Conservation (phyloP, 2,888 invertebrate species). For the Hemicrepidius hirtus region DNA sequence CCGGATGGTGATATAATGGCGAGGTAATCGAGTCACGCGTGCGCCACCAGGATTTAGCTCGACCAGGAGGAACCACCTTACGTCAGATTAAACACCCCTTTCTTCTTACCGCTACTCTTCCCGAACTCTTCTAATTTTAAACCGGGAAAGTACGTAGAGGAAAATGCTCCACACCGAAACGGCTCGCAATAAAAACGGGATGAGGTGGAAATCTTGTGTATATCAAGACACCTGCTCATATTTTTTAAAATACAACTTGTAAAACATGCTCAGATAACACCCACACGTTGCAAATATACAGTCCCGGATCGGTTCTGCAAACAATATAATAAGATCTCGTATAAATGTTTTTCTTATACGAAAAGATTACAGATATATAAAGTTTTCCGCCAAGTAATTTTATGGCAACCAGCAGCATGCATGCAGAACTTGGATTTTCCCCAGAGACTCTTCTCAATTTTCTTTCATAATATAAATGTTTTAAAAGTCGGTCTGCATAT, state of each 20-base stretch:
- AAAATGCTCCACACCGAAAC: conserved; percentile 23
- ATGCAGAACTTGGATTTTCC: conserved; percentile 37
- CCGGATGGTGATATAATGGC: conserved; percentile 70
- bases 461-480: conserved; percentile 43
- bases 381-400: conserved; percentile 43
- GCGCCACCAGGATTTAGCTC: conserved; percentile 52
- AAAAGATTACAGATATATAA: conserved; percentile 35
- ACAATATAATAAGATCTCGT: conserved; percentile 30
- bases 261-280: conserved; percentile 23
- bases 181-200: conserved; percentile 37
- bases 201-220: conserved; percentile 25
- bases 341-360: conserved; percentile 35
- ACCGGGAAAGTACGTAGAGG: conserved; percentile 31
- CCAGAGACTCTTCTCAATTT: conserved; percentile 38
- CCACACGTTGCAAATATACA: neutral
- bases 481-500: conserved; percentile 34
- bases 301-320: conserved; percentile 12
- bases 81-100: conserved; percentile 47
- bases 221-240: conserved; percentile 42
- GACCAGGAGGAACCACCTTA: conserved; percentile 44
- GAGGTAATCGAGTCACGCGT: conserved; percentile 70
- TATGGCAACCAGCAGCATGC: conserved; percentile 33
- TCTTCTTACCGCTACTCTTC: conserved; percentile 41
- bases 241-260: conserved; percentile 21
- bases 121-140: conserved; percentile 42